Evolutionary conservation across 1,140 invertebrate genomes (phyloP).

Genomic region (Stegodyphus dumicola): DNA sequence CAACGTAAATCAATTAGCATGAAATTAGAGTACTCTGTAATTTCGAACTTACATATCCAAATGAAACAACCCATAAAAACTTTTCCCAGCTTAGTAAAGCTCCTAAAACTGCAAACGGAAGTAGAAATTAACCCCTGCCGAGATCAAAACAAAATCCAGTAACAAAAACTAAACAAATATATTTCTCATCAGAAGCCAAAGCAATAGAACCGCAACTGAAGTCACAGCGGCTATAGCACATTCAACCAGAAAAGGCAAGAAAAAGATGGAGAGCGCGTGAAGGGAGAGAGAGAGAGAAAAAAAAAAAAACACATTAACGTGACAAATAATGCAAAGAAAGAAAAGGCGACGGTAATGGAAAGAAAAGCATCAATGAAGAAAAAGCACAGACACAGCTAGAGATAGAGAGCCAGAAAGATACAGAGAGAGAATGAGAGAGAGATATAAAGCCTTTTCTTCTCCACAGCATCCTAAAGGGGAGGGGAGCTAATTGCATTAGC

Average conservation of each 20-base stretch:
- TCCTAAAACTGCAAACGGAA: no score
- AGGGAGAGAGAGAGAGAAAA: not conserved
- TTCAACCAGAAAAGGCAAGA: not conserved
- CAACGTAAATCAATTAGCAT: no score
- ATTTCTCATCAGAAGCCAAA: not conserved
- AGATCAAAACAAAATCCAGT: no score
- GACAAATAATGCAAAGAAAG: conserved; percentile 50
- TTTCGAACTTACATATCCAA: no score
- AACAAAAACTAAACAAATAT: not conserved
- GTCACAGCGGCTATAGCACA: not conserved
- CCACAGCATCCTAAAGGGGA: not conserved
- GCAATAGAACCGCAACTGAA: not conserved
- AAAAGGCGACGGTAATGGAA: conserved; percentile 46
- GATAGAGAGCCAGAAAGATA: not conserved
- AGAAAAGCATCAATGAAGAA: conserved; percentile 51
- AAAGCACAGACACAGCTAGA: conserved; percentile 4
- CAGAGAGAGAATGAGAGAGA: conserved; percentile 10
- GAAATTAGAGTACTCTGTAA: no score
- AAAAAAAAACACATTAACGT: conserved; percentile 23
- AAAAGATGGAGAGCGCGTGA: not conserved
- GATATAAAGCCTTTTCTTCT: conserved; percentile 19
- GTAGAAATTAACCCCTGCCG: no score
- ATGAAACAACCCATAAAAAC: no score
- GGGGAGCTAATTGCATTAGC: conserved; percentile 51
- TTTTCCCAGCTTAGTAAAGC: no score